These are phyloP conservation scores for Poliocrania exsul DNA, from an alignment of 2,797 vertebrate species.

Conservation along the genomic window DNA sequence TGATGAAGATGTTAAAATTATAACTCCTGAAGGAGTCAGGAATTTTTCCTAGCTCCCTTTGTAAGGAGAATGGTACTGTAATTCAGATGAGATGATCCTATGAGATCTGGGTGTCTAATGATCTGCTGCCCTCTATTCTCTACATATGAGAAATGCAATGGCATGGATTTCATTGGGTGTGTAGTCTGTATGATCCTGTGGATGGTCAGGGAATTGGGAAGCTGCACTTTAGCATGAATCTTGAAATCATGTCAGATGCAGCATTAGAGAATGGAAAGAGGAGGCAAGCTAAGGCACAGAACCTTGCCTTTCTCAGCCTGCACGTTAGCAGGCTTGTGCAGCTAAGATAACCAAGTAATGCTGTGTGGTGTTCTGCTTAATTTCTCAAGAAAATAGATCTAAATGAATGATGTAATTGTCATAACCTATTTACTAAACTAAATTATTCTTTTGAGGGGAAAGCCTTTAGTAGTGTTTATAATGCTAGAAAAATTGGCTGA, in stretches of 20 bases:
- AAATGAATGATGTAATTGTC: neutral
- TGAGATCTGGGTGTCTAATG: neutral
- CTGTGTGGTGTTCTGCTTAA: neutral
- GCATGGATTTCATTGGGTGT: fast-evolving
- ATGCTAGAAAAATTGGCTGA: neutral
- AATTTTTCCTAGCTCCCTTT: neutral
- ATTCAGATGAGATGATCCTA: fast-evolving
- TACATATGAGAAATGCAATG: neutral
- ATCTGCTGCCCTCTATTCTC: neutral
- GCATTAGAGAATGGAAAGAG: neutral
- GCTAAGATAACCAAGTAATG: neutral
- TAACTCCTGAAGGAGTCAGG: neutral
- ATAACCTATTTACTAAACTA: neutral
- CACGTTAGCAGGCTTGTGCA: neutral
- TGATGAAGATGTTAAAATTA: neutral
- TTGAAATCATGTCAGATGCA: neutral
- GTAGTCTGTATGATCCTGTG: fast-evolving
- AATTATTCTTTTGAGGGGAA: neutral
- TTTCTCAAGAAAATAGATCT: neutral
- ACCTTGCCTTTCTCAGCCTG: neutral
- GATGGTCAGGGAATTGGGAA: fast-evolving
- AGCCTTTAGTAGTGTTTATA: neutral
- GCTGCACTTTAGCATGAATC: neutral
- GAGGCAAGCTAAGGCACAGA: neutral
- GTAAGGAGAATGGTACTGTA: neutral